These are phyloP conservation scores for Cyclophora punctaria DNA, from an alignment of 2,888 invertebrate species.

Conservation along the genomic window DNA sequence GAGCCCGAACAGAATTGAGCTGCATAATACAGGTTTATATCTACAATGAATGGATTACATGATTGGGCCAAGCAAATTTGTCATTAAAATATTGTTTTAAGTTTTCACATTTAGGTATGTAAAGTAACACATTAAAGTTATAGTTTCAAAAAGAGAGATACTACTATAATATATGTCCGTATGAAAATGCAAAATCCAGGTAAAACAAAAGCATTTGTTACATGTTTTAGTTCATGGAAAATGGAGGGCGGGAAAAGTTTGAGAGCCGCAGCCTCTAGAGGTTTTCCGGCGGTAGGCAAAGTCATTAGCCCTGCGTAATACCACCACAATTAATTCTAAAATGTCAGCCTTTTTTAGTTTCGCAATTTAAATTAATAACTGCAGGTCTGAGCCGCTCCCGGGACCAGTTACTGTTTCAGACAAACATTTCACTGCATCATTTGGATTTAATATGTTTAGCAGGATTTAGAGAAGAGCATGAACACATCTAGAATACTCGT, in stretches of 20 bases:
- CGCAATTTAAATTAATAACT: slow-evolving; percentile 15
- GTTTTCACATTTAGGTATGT: too few species aligned
- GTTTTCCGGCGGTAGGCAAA: slow-evolving; percentile 8
- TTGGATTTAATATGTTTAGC: background rate
- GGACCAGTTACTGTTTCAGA: background rate
- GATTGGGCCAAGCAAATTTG: too few species aligned
- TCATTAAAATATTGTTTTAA: too few species aligned
- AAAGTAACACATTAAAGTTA: too few species aligned
- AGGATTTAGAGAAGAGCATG: background rate
- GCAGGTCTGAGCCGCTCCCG: background rate
- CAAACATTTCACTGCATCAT: background rate
- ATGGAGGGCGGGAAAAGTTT: background rate
- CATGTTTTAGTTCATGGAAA: too few species aligned
- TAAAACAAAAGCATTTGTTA: too few species aligned
- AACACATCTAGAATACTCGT: background rate
- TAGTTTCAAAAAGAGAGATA: too few species aligned
- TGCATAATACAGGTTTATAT: too few species aligned
- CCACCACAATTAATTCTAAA: slow-evolving; percentile 12
- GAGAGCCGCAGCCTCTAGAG: slow-evolving; percentile 9
- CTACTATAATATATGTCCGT: too few species aligned
- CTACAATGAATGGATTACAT: too few species aligned
- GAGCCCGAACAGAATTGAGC: too few species aligned
- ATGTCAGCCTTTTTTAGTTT: slow-evolving; percentile 18
- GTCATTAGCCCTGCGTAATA: slow-evolving; percentile 14
- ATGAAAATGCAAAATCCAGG: too few species aligned